Conservation (phyloP, 2,888 invertebrate genomes). For the Drosophila mayaguana region DNA sequence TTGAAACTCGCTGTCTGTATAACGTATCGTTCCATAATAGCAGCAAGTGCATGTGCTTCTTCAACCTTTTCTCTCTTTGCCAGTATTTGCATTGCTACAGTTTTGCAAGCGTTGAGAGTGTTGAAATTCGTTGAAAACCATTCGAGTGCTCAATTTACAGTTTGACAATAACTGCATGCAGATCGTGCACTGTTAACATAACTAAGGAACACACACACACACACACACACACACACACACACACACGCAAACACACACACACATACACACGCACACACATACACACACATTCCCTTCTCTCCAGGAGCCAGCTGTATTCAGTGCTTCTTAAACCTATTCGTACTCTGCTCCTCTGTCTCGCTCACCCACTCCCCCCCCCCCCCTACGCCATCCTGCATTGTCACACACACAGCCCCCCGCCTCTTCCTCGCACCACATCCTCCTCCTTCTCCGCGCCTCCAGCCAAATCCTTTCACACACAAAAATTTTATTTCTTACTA, state of each 20-base stretch:
- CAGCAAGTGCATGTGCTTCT: not conserved
- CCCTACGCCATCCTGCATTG: too few relatives aligned
- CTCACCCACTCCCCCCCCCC: not conserved
- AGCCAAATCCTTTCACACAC: slow-evolving; percentile 12
- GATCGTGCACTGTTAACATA: not conserved
- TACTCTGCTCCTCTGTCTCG: not conserved
- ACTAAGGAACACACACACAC: not conserved
- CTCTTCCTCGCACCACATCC: too few relatives aligned
- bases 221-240: not conserved
- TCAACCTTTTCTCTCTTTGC: not conserved
- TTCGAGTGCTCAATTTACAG: not conserved
- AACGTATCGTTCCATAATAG: too few relatives aligned
- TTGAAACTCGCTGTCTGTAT: not conserved
- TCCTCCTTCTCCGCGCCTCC: too few relatives aligned
- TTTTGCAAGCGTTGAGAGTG: not conserved
- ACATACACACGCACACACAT: not conserved
- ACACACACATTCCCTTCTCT: not conserved
- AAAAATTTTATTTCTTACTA: not conserved
- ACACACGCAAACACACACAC: not conserved
- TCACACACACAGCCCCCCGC: not conserved
- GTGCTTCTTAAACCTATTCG: not conserved
- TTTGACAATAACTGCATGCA: not conserved
- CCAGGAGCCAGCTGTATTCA: not conserved
- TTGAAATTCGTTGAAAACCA: too few relatives aligned
- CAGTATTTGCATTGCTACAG: not conserved